Evolutionary conservation across 2,797 vertebrate species (phyloP).

Genomic region (Aulostomus chinensis): DNA sequence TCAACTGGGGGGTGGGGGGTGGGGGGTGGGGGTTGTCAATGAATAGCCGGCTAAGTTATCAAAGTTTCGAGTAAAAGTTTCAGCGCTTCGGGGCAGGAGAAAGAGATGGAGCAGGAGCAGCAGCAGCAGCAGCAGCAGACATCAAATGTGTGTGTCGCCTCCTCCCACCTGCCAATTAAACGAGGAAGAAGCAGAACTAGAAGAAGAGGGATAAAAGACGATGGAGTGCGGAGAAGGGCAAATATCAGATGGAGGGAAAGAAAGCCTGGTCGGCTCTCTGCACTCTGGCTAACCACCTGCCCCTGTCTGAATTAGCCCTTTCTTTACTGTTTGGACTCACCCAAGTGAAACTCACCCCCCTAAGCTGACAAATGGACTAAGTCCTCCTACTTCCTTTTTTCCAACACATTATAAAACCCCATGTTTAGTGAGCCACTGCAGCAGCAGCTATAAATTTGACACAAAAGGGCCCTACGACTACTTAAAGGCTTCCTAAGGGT

Average conservation of each 20-base stretch:
- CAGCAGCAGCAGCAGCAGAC: slow-evolving; percentile 30
- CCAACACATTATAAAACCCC: slow-evolving; percentile 51
- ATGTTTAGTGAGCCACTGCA: slow-evolving; percentile 53
- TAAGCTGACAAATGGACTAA: slow-evolving; percentile 58
- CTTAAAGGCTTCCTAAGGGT: slow-evolving; percentile 25
- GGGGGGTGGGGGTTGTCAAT: too few species aligned
- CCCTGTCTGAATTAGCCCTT: slow-evolving; percentile 74
- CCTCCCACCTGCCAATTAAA: slow-evolving; percentile 70
- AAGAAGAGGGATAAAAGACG: slow-evolving; percentile 50
- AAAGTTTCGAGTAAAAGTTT: slow-evolving; percentile 57
- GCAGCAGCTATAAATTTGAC: slow-evolving; percentile 51
- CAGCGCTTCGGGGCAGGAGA: slow-evolving; percentile 37
- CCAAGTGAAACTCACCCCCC: slow-evolving; percentile 69
- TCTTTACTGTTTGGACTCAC: slow-evolving; percentile 70
- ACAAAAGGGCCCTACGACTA: slow-evolving; percentile 21
- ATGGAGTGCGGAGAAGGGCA: slow-evolving; percentile 41
- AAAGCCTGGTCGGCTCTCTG: slow-evolving; percentile 45
- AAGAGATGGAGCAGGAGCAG: slow-evolving; percentile 33
- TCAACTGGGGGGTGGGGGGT: slow-evolving; percentile 28
- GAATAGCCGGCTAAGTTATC: slow-evolving; percentile 48
- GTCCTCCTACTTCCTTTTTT: slow-evolving; percentile 44
- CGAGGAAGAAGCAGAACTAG: slow-evolving; percentile 30
- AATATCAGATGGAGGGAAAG: slow-evolving; percentile 47
- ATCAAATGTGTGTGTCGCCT: slow-evolving; percentile 50
- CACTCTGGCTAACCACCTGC: slow-evolving; percentile 68